Evolutionary conservation across 2,888 invertebrate species (phyloP).

Genomic region (Drosophila prolongata): DNA sequence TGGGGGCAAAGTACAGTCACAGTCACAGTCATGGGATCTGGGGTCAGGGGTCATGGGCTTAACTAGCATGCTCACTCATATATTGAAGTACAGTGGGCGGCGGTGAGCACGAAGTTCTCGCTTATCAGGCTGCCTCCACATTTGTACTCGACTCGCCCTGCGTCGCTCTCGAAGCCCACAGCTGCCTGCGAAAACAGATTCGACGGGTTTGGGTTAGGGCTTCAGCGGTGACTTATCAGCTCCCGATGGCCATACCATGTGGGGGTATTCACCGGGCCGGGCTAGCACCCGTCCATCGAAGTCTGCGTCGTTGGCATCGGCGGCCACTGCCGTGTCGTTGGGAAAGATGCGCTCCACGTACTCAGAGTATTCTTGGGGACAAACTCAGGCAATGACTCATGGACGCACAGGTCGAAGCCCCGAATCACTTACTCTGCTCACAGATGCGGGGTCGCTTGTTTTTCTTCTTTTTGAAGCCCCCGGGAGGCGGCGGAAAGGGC

Average conservation of each 20-base stretch:
- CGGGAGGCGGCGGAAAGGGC: conserved; percentile 60
- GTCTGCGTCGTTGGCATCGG: conserved; percentile 73
- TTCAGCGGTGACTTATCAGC: conserved; percentile 1
- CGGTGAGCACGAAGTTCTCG: conserved; percentile 80
- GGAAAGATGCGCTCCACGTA: conserved; percentile 80
- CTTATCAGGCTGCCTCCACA: conserved; percentile 84
- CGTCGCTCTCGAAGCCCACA: conserved; percentile 60
- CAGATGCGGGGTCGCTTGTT: conserved; percentile 60
- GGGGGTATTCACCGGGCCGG: conserved; percentile 82
- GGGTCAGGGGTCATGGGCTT: background rate
- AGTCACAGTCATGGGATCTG: background rate
- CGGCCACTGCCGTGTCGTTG: conserved; percentile 68
- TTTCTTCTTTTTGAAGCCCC: conserved; percentile 37
- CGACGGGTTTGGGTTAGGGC: conserved; percentile 15
- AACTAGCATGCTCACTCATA: conserved; percentile 67
- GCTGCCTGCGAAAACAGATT: conserved; percentile 65
- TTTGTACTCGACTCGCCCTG: conserved; percentile 73
- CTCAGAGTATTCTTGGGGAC: conserved; percentile 78
- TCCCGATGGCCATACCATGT: conserved; percentile 75
- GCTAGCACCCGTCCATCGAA: conserved; percentile 82
- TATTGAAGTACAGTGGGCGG: conserved; percentile 81
- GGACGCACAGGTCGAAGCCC: background rate
- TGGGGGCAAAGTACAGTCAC: conserved; percentile 30
- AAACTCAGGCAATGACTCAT: conserved; percentile 12
- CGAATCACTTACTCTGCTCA: conserved; percentile 69